Evolutionary conservation across 1,140 invertebrate species (phyloP).

Genomic region (Drosophila ambigua): DNA sequence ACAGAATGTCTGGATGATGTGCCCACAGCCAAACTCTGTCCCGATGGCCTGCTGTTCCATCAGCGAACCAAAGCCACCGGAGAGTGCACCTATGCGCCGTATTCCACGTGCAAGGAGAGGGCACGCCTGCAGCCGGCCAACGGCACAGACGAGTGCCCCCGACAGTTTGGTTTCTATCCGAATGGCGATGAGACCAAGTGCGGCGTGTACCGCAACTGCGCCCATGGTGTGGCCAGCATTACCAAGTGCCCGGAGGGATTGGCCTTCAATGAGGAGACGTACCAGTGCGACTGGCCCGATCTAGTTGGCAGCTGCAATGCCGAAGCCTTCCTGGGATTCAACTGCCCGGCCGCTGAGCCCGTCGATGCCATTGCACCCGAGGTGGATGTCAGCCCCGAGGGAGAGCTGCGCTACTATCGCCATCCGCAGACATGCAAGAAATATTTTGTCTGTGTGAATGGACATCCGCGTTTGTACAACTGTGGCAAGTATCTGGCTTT

Average conservation of each 20-base stretch:
- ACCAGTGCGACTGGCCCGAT: conserved; percentile 95
- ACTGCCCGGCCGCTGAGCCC: conserved; percentile 85
- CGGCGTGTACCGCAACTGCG: conserved; percentile 93
- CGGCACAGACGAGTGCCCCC: conserved; percentile 91
- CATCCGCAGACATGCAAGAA: conserved; percentile 89
- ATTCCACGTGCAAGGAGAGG: conserved; percentile 90
- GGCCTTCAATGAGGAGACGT: conserved; percentile 90
- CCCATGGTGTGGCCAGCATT: conserved; percentile 86
- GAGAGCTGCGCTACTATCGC: conserved; percentile 86
- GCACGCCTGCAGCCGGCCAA: conserved; percentile 86
- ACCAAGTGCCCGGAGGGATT: conserved; percentile 92
- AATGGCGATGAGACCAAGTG: conserved; percentile 89
- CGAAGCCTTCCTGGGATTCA: conserved; percentile 89
- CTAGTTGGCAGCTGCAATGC: conserved; percentile 90
- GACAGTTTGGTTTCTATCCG: conserved; percentile 93
- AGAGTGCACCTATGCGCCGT: conserved; percentile 92
- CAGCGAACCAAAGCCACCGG: conserved; percentile 88
- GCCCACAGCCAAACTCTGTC: conserved; percentile 90
- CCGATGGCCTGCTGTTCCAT: conserved; percentile 93
- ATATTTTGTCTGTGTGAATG: conserved; percentile 92
- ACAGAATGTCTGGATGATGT: conserved; percentile 88
- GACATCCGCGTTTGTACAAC: conserved; percentile 85
- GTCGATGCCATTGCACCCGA: conserved; percentile 74
- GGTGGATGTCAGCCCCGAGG: conserved; percentile 84
- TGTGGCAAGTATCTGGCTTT: conserved; percentile 81